Conservation (phyloP, 1,140 invertebrate species). For the Chironomus tepperi region DNA sequence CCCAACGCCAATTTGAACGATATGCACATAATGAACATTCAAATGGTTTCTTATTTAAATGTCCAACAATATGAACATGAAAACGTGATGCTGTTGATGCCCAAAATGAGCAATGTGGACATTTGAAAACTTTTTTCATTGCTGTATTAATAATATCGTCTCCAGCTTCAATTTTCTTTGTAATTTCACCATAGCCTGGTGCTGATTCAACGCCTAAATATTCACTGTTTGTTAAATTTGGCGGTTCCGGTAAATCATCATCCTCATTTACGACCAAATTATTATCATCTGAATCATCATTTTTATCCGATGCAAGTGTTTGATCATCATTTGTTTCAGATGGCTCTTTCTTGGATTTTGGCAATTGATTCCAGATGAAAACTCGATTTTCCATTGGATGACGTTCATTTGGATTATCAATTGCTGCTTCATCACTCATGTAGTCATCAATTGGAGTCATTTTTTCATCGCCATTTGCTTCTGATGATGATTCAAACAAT, state of each 20-base stretch:
- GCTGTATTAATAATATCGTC: constrained; percentile 41
- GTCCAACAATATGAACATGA: constrained; percentile 86
- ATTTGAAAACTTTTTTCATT: constrained; percentile 69
- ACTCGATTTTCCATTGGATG: constrained; percentile 68
- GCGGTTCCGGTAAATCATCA: constrained; percentile 30
- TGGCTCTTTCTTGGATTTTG: constrained; percentile 26
- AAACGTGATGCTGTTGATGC: constrained; percentile 83
- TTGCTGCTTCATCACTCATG: constrained; percentile 32
- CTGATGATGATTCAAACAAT: constrained; percentile 37
- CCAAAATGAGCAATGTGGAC: constrained; percentile 84
- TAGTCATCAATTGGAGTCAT: constrained; percentile 34
- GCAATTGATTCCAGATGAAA: constrained; percentile 61
- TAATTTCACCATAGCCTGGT: constrained; percentile 45
- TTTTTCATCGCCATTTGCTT: constrained; percentile 37
- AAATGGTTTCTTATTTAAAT: constrained; percentile 87
- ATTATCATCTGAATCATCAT: constrained; percentile 27
- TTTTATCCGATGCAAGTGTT: constrained; percentile 26
- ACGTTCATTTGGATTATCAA: constrained; percentile 39
- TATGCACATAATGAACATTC: constrained; percentile 90
- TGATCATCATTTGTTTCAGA: not conserved
- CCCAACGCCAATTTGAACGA: constrained; percentile 91
- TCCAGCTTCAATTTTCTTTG: constrained; percentile 40
- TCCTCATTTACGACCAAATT: constrained; percentile 26
- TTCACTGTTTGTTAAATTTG: constrained; percentile 33
- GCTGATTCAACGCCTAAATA: constrained; percentile 45